A percentile compares a stretch with the other conserved stretches of the same genome.
These are phyloP conservation scores for zebrafish (Danio rerio) DNA, from an alignment of 2,113 vertebrate species.

Conservation along the genomic window DNA sequence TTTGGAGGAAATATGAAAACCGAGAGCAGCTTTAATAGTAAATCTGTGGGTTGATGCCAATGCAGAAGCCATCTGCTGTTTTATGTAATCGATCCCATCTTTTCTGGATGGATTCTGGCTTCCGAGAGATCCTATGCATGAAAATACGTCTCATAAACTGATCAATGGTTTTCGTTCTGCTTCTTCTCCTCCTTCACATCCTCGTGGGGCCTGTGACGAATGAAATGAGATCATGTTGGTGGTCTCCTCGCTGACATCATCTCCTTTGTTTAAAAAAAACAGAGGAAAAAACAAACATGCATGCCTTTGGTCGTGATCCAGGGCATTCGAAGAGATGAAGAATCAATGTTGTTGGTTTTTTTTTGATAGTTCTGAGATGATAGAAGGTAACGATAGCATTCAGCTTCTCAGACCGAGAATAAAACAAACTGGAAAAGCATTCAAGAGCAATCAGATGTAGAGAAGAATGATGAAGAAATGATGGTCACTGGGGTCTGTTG, in stretches of 20 bases:
- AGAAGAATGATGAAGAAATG: constrained; percentile 41
- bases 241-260: constrained; percentile 45
- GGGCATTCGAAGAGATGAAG: constrained; percentile 15
- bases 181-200: constrained; percentile 1
- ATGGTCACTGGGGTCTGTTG: constrained; percentile 38
- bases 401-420: constrained; percentile 25
- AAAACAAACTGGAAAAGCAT: constrained; percentile 38
- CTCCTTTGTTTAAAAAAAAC: constrained; percentile 5
- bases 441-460: constrained; percentile 28
- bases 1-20: neutral
- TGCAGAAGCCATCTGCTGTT: constrained; percentile 4
- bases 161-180: too few species aligned
- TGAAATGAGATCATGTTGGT: constrained; percentile 47
- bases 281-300: constrained; percentile 29
- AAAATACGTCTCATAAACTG: neutral
- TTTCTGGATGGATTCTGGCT: neutral
- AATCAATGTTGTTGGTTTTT: constrained; percentile 6
- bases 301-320: constrained; percentile 38
- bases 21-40: neutral
- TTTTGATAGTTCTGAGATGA: constrained; percentile 14
- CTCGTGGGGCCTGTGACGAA: constrained; percentile 18
- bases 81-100: neutral
- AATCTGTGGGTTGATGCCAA: neutral
- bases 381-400: constrained; percentile 5
- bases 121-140: neutral